phyloP scores from a whole-genome alignment of 1,140 invertebrate genomes.

The Sipha flava region DNA sequence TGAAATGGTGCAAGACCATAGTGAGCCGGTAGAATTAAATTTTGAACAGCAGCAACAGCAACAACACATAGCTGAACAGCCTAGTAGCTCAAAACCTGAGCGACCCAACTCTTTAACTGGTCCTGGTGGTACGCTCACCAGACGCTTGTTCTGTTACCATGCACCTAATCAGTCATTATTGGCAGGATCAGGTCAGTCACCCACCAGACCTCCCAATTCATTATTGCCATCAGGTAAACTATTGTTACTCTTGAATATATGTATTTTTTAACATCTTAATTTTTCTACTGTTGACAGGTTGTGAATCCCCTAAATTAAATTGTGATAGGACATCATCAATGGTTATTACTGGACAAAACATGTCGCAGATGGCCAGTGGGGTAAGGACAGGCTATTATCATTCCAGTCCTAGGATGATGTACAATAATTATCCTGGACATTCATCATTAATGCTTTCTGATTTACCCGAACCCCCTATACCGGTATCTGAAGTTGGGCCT shows the following conservation, averaged over 20 bases:
- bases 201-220: slow-evolving; percentile 16
- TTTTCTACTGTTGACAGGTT: not conserved
- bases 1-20: slow-evolving; percentile 17
- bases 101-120: slow-evolving; percentile 32
- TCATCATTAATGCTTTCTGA: slow-evolving; percentile 57
- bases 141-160: slow-evolving; percentile 35
- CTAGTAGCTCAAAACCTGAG: slow-evolving; percentile 34
- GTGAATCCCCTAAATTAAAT: slow-evolving; percentile 18
- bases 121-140: slow-evolving; percentile 26
- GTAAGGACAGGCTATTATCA: slow-evolving; percentile 12
- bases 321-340: slow-evolving; percentile 17
- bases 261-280: not conserved
- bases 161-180: slow-evolving; percentile 14
- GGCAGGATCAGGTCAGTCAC: not conserved
- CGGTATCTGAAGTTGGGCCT: slow-evolving; percentile 82
- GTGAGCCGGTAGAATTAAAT: not conserved
- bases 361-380: slow-evolving; percentile 7
- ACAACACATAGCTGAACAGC: slow-evolving; percentile 1
- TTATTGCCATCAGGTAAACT: slow-evolving; percentile 1
- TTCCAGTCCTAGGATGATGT: slow-evolving; percentile 21
- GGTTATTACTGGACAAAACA: slow-evolving; percentile 8
- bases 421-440: slow-evolving; percentile 20
- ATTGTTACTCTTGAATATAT: not conserved
- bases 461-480: slow-evolving; percentile 81
- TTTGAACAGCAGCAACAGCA: not conserved